Evolutionary conservation across 2,888 invertebrate genomes (phyloP).

Genomic region (Frankliniella fusca): DNA sequence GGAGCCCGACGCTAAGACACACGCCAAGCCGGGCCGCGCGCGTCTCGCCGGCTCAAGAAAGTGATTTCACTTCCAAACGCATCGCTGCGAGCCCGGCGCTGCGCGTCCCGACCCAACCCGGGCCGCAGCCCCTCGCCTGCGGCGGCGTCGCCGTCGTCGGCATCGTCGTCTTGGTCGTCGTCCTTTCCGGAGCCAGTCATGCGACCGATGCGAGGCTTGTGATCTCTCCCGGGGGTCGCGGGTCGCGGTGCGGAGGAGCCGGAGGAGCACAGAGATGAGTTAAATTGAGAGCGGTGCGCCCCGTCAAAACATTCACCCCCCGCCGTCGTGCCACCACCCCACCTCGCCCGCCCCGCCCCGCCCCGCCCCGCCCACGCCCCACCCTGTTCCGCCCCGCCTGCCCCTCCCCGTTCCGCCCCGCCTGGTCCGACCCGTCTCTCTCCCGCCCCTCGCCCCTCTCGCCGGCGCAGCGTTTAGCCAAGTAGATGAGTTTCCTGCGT

Average conservation of each 20-base stretch:
- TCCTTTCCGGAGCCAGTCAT: not conserved
- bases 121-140: too few species aligned
- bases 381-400: not conserved
- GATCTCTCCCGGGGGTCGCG: not conserved
- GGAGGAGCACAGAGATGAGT: not conserved
- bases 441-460: too few species aligned
- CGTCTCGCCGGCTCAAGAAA: not conserved
- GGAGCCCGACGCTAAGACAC: not conserved
- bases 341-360: not conserved
- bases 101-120: not conserved
- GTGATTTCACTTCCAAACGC: constrained; percentile 22
- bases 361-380: not conserved
- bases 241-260: not conserved
- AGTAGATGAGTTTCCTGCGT: too few species aligned
- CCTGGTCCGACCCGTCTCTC: too few species aligned
- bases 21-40: not conserved
- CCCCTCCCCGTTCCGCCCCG: too few species aligned
- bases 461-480: too few species aligned
- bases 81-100: not conserved
- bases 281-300: too few species aligned
- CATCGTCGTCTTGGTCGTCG: not conserved
- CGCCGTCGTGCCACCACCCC: not conserved
- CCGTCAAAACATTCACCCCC: too few species aligned
- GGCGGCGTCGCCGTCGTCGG: too few species aligned
- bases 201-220: not conserved